Conservation (phyloP, 2,888 invertebrate species). For the Desoria tigrina region DNA sequence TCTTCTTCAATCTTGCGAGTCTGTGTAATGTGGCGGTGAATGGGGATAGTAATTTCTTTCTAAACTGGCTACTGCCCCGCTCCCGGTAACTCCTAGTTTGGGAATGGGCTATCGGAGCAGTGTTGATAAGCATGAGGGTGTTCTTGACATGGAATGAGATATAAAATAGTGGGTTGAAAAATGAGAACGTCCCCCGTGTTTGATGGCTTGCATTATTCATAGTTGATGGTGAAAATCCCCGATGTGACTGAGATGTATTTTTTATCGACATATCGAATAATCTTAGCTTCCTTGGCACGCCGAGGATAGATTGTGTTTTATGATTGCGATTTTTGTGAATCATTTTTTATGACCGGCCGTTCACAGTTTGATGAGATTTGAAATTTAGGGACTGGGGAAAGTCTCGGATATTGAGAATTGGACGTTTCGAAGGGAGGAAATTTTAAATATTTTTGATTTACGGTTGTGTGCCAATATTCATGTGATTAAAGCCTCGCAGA, state of each 20-base stretch:
- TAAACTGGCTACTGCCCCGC: neutral
- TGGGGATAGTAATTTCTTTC: neutral
- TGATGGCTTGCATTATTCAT: slow-evolving; percentile 8
- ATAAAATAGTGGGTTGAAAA: neutral
- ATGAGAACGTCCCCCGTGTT: neutral
- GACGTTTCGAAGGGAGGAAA: too few relatives aligned
- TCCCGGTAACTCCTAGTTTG: neutral
- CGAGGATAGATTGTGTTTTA: neutral
- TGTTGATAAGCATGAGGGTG: neutral
- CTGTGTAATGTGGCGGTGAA: neutral
- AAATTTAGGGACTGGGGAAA: too few relatives aligned
- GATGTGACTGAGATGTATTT: neutral
- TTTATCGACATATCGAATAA: neutral
- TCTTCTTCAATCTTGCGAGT: neutral
- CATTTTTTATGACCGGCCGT: too few relatives aligned
- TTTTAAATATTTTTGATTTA: too few relatives aligned
- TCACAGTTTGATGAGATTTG: too few relatives aligned
- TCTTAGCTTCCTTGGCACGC: neutral
- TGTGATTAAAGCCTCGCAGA: too few relatives aligned
- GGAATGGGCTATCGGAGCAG: neutral
- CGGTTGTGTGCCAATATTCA: too few relatives aligned
- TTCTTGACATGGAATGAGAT: neutral
- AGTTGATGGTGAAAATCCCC: neutral
- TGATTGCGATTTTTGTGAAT: neutral
- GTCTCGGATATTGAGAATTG: too few relatives aligned